A percentile compares a stretch with the other conserved stretches of the same genome.
Evolutionary conservation across 2,797 vertebrate genomes (phyloP).

Genomic region (Myotis pilosus): DNA sequence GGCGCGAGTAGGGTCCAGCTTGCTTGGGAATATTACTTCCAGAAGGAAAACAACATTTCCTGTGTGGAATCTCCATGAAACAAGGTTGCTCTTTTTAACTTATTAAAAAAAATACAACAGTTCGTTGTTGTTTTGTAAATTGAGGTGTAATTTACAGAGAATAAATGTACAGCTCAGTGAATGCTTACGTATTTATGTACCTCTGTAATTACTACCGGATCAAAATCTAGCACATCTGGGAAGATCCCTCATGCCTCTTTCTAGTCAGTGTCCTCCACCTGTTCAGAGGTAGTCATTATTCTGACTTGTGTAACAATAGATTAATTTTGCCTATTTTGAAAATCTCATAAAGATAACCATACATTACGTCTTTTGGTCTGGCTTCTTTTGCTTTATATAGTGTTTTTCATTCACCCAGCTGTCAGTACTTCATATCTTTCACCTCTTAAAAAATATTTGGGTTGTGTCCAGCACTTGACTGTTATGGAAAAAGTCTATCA

Average conservation of each 20-base stretch:
- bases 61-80: not conserved
- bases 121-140: not conserved
- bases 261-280: not conserved
- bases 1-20: not conserved
- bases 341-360: not conserved
- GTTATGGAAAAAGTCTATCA: not conserved
- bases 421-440: not conserved
- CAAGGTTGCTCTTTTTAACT: not conserved
- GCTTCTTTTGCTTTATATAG: not conserved
- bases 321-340: not conserved
- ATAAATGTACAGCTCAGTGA: not conserved
- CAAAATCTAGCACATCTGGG: not conserved
- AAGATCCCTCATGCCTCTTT: not conserved
- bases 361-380: not conserved
- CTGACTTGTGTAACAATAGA: not conserved
- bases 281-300: not conserved
- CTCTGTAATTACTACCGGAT: not conserved
- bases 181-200: not conserved
- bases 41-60: not conserved
- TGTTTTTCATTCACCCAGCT: not conserved
- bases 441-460: not conserved
- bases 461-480: not conserved
- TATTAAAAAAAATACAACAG: not conserved
- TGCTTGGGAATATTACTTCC: not conserved
- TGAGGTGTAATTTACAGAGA: not conserved